Evolutionary conservation across 2,797 vertebrate genomes (phyloP).

Genomic region (Erpetoichthys calabaricus): DNA sequence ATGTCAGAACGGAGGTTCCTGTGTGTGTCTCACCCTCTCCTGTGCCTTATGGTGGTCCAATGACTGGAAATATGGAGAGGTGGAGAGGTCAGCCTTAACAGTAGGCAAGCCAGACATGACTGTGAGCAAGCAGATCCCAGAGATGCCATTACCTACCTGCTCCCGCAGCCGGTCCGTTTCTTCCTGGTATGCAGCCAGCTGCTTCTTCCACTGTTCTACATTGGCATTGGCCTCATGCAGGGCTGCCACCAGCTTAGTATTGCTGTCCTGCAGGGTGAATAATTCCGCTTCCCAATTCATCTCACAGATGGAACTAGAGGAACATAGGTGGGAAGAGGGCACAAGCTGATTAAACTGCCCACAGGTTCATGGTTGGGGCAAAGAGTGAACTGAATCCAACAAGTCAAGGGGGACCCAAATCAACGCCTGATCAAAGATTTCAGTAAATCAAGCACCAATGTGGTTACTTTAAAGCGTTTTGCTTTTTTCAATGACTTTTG

Average conservation of each 20-base stretch:
- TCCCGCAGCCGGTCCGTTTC: constrained; percentile 74
- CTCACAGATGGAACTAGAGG: constrained; percentile 74
- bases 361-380: not conserved
- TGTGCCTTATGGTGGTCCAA: no score
- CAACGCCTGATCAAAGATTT: not conserved
- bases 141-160: constrained; percentile 44
- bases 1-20: no score
- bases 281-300: constrained; percentile 83
- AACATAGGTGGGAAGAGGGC: not conserved
- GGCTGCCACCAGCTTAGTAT: constrained; percentile 70
- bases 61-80: no score
- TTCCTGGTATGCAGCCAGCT: constrained; percentile 74
- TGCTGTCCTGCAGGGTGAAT: constrained; percentile 86
- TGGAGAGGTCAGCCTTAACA: no score
- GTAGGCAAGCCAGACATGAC: not conserved
- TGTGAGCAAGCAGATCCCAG: not conserved
- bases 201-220: constrained; percentile 82
- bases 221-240: constrained; percentile 77
- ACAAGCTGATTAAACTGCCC: not conserved
- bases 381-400: not conserved
- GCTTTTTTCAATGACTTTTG: no score
- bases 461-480: no score
- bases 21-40: no score
- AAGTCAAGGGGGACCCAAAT: constrained; percentile 1
- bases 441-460: no score